Conservation (phyloP, 2,113 vertebrate genomes). For the Apodemus speciosus region DNA sequence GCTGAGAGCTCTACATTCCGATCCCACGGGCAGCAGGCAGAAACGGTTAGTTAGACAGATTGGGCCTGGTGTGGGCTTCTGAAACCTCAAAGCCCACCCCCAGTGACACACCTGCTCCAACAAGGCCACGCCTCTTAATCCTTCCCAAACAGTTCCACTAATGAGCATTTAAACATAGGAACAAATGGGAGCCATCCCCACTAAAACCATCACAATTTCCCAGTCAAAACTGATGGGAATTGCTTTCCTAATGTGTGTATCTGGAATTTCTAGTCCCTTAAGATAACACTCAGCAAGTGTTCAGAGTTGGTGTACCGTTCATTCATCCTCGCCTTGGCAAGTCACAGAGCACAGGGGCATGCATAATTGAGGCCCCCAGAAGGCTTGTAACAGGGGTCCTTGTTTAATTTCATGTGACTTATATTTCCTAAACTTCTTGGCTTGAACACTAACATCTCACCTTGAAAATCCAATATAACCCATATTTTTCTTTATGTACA, state of each 20-base stretch:
- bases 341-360: not conserved
- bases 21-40: not conserved
- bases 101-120: not conserved
- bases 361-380: not conserved
- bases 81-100: not conserved
- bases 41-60: not conserved
- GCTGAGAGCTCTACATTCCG: not conserved
- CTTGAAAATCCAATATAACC: constrained; percentile 30
- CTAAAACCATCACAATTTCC: not conserved
- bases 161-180: not conserved
- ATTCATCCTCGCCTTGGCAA: not conserved
- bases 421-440: constrained; percentile 20
- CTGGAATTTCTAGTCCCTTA: not conserved
- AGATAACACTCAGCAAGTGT: not conserved
- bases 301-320: not conserved
- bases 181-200: not conserved
- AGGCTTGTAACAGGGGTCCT: not conserved
- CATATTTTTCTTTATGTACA: not conserved
- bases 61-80: not conserved
- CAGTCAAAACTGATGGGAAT: not conserved
- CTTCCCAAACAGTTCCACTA: not conserved
- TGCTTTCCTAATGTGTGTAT: not conserved
- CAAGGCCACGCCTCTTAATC: not conserved
- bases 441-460: not conserved
- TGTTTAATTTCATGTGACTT: not conserved